Evolutionary conservation across 2,888 invertebrate genomes (phyloP).

Genomic region (Hecatera dysodea): DNA sequence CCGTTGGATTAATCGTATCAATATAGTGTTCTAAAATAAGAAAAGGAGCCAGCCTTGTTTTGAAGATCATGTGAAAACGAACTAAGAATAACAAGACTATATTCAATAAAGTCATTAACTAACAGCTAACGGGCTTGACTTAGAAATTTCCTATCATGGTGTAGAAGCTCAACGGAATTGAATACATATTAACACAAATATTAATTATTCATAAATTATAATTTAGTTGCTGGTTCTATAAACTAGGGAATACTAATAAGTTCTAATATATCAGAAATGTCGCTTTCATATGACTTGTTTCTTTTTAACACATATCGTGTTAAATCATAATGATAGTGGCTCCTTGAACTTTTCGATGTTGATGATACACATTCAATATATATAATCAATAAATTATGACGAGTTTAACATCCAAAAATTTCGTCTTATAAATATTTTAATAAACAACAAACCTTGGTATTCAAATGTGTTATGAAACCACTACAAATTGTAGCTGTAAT

Average conservation of each 20-base stretch:
- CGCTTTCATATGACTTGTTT: slow-evolving; percentile 9
- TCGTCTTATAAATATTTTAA: slow-evolving; percentile 68
- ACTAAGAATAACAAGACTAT: neutral
- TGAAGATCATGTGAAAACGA: neutral
- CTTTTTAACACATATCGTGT: slow-evolving; percentile 1
- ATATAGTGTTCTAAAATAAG: slow-evolving; percentile 28
- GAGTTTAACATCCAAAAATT: slow-evolving; percentile 62
- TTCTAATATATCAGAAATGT: neutral
- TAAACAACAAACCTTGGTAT: slow-evolving; percentile 73
- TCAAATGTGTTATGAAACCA: slow-evolving; percentile 71
- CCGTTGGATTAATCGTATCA: slow-evolving; percentile 24
- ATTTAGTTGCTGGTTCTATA: neutral
- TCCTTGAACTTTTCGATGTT: slow-evolving; percentile 74
- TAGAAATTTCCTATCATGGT: neutral
- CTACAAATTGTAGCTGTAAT: slow-evolving; percentile 54
- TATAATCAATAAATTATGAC: slow-evolving; percentile 68
- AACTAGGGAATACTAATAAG: neutral
- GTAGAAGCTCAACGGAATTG: neutral
- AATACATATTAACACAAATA: neutral
- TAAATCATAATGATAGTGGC: slow-evolving; percentile 58
- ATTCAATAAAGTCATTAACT: neutral
- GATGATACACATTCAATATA: slow-evolving; percentile 65
- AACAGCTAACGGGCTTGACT: neutral
- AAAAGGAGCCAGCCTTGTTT: neutral
- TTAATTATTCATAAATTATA: neutral